Evolutionary conservation across 2,113 vertebrate species (phyloP).

Genomic region (Sula dactylatra): DNA sequence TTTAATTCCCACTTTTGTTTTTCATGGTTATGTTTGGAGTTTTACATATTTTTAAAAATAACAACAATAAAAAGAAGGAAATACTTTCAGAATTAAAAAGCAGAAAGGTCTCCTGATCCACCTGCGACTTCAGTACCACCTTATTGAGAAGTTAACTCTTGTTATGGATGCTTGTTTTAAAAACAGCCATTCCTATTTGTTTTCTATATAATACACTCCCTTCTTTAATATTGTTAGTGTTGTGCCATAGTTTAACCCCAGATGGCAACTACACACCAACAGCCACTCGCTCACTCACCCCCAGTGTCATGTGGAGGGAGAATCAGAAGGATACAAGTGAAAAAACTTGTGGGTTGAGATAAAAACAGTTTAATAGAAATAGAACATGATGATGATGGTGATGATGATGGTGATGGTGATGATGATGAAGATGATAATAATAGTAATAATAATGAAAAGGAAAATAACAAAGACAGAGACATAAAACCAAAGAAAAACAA

Average conservation of each 20-base stretch:
- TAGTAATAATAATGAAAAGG: background rate
- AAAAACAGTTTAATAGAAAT: background rate
- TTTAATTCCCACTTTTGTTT: background rate
- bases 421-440: too few relatives aligned
- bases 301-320: rapidly evolving
- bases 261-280: rapidly evolving
- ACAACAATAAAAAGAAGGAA: background rate
- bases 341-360: background rate
- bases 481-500: background rate
- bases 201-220: background rate
- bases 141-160: background rate
- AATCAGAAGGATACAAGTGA: background rate
- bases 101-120: background rate
- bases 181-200: background rate
- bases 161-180: background rate
- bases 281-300: rapidly evolving
- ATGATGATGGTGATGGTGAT: too few relatives aligned
- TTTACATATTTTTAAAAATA: background rate
- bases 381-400: too few relatives aligned
- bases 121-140: background rate
- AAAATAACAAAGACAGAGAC: background rate
- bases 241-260: background rate
- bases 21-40: background rate
- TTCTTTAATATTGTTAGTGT: background rate
- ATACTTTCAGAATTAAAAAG: background rate